phyloP scores from a whole-genome alignment of 2,888 invertebrate genomes.

The Sericinus montela region DNA sequence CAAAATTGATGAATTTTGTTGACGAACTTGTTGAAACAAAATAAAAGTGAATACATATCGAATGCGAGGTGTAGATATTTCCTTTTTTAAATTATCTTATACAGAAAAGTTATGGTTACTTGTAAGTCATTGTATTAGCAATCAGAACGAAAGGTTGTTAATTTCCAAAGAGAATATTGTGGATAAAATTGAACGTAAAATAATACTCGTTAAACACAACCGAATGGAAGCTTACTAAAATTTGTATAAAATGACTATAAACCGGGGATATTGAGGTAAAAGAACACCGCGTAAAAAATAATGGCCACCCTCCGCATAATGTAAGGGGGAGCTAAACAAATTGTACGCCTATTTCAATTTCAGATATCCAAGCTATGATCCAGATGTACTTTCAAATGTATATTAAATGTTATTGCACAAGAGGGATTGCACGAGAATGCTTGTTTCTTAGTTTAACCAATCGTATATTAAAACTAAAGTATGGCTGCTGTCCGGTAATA shows the following conservation, averaged over 20 bases:
- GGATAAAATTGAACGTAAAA: slow-evolving; percentile 22
- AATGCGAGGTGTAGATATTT: too few relatives aligned
- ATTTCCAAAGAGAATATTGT: slow-evolving; percentile 3
- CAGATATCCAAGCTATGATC: slow-evolving; percentile 41
- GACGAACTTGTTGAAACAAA: too few relatives aligned
- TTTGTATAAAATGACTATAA: slow-evolving; percentile 68
- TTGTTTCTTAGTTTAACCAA: too few relatives aligned
- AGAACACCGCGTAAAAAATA: slow-evolving; percentile 67
- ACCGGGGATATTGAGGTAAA: slow-evolving; percentile 62
- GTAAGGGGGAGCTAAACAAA: slow-evolving; percentile 61
- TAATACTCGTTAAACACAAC: slow-evolving; percentile 27
- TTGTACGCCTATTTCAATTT: slow-evolving; percentile 70
- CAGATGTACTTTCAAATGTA: slow-evolving; percentile 32
- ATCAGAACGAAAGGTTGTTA: not conserved
- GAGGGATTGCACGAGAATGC: not conserved
- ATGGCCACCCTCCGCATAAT: slow-evolving; percentile 53
- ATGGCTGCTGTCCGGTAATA: too few relatives aligned
- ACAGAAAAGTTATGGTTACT: too few relatives aligned
- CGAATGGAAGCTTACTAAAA: slow-evolving; percentile 39
- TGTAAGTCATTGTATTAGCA: too few relatives aligned
- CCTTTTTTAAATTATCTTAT: too few relatives aligned
- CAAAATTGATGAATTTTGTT: too few relatives aligned
- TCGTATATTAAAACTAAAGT: too few relatives aligned
- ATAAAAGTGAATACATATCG: too few relatives aligned
- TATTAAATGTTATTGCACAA: slow-evolving; percentile 3